phyloP scores from a whole-genome alignment of 2,888 invertebrate species.

The Omphaloscelis lunosa region DNA sequence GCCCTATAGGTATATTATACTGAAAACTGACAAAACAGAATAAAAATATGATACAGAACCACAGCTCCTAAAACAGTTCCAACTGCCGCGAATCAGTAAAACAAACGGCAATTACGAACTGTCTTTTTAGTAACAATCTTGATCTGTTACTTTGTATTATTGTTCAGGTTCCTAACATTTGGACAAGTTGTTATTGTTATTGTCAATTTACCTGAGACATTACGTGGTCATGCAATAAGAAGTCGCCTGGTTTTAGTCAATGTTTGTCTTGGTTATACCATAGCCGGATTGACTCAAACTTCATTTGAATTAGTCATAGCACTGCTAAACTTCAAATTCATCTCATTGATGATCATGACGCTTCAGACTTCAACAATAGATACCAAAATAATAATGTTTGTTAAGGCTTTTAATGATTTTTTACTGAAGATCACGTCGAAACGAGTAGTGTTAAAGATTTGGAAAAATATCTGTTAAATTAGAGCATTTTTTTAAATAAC shows the following conservation, averaged over 20 bases:
- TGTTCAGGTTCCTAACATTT: slow-evolving; percentile 53
- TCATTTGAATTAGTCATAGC: background rate
- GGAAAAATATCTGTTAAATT: no score
- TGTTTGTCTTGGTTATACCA: background rate
- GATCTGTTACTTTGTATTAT: slow-evolving; percentile 56
- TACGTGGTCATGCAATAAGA: background rate
- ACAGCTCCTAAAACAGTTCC: background rate
- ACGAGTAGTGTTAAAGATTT: no score
- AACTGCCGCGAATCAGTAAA: slow-evolving; percentile 43
- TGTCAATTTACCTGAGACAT: slow-evolving; percentile 48
- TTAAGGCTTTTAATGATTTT: no score
- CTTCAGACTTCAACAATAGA: no score
- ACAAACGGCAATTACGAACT: slow-evolving; percentile 64
- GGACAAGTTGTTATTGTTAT: slow-evolving; percentile 45
- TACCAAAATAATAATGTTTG: no score
- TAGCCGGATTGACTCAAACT: background rate
- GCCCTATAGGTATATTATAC: background rate
- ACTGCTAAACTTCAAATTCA: background rate
- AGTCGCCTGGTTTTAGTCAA: slow-evolving; percentile 22
- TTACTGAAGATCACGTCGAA: no score
- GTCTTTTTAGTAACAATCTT: slow-evolving; percentile 62
- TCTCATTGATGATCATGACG: no score
- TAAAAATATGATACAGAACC: slow-evolving; percentile 49
- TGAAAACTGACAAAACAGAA: background rate
- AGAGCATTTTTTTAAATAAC: no score